Evolutionary conservation across 2,797 vertebrate genomes (phyloP), one percentile per base, ranked within the genome.

Genomic region (Poecilia wingei): DNA sequence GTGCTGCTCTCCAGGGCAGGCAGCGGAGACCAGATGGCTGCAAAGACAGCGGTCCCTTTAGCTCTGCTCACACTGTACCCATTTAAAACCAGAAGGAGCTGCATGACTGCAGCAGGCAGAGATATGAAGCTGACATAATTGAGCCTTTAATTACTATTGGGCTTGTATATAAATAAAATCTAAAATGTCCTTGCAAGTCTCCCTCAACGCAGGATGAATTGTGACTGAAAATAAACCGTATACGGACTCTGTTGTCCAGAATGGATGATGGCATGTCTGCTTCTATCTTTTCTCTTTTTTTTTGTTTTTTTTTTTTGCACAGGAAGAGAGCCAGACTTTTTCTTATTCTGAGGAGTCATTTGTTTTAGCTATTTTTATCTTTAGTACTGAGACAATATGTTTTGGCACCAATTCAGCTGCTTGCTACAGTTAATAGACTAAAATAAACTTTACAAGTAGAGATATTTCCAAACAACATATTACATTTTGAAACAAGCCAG

Each of bases 1-100:
- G 71, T 49, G 31, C 76, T 80, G 10, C 51, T 89, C 87, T 85
- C 61, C 18, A 22, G 76, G 77, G 82, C 64, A 13, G 72, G n/a
- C 80, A 64, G 77, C 73, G 81, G 77, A 82, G 86, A 85, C 76
- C 90, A 93, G 91, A 94, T 93, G 93, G 92, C 87, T 87, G 76
- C 59, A 47, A 79, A 69, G 85, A 79, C 47, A 76, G 61, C n/a
- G 74, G 73, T 87, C 85, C 75, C 83, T 79, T 39, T 82, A 91
- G 76, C 76, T 55, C 75, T 72, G 82, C 77, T 90, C 71, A 84
- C 75, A 69, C 70, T 71, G 81, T 79, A 79, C 77, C 82, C 84
- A 88, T 87, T 86, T 90, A 87, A 88, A 84, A 81, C 82, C 84
- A 79, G 73, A 83, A 83, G 86, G 86, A 84, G 84, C 79, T 82